Evolutionary conservation across 2,113 vertebrate genomes (phyloP).

Genomic region (Gymnogyps californianus): DNA sequence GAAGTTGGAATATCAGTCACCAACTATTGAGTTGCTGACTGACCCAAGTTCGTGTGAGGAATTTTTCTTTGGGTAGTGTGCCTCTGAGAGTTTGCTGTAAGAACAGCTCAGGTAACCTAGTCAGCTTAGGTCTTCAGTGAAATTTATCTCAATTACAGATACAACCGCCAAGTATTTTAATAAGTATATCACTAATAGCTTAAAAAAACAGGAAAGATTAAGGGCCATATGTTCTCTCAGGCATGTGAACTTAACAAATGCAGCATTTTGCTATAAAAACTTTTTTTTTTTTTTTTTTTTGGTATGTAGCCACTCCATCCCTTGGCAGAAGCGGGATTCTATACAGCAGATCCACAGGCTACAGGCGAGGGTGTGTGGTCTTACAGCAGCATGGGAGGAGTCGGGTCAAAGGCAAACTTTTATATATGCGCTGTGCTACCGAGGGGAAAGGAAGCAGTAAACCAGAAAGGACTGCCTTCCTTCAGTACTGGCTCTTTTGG

Average conservation of each 20-base stretch:
- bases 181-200: neutral
- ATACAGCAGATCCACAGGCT: neutral
- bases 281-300: neutral
- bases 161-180: neutral
- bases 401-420: constrained; percentile 26
- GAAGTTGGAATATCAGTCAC: neutral
- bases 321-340: neutral
- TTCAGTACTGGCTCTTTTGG: neutral
- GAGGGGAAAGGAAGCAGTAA: constrained; percentile 36
- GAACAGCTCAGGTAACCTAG: neutral
- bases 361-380: neutral
- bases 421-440: neutral
- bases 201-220: neutral
- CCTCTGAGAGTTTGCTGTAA: neutral
- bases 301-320: neutral
- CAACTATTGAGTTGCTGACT: neutral
- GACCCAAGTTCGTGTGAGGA: neutral
- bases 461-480: constrained; percentile 27
- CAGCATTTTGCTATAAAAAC: neutral
- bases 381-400: constrained; percentile 45
- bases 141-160: constrained; percentile 33
- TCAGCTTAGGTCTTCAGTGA: neutral
- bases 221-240: neutral
- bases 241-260: neutral
- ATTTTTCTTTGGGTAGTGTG: neutral